Evolutionary conservation across 2,888 invertebrate genomes (phyloP).

Genomic region (Phyllotreta striolata): DNA sequence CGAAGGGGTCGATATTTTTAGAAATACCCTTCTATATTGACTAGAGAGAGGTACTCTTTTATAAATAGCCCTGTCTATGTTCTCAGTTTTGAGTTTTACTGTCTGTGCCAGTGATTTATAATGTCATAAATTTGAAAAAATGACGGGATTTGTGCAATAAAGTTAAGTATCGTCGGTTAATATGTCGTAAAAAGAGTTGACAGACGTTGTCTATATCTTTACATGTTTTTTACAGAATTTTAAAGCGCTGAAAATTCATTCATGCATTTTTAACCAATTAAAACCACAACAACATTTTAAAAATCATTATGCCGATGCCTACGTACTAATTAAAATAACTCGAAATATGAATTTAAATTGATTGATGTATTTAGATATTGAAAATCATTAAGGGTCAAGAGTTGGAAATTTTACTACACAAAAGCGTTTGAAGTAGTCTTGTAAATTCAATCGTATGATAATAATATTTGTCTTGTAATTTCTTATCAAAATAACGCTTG

Average conservation of each 20-base stretch:
- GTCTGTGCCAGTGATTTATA: conserved; percentile 46
- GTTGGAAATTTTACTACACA: too few species aligned
- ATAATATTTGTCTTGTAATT: too few species aligned
- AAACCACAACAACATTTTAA: too few species aligned
- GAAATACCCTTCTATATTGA: conserved; percentile 41
- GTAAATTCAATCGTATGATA: too few species aligned
- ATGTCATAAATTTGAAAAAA: conserved; percentile 49
- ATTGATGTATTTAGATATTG: too few species aligned
- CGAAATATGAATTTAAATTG: too few species aligned
- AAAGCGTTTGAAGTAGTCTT: too few species aligned
- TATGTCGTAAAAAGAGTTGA: conserved; percentile 40
- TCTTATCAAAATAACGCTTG: too few species aligned
- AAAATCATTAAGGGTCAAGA: too few species aligned
- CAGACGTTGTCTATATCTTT: conserved; percentile 26
- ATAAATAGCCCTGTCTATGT: conserved; percentile 43
- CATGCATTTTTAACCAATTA: too few species aligned
- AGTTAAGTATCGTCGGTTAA: conserved; percentile 50
- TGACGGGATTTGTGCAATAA: conserved; percentile 48
- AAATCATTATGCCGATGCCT: too few species aligned
- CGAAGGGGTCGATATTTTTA: conserved; percentile 34
- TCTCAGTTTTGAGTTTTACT: conserved; percentile 44
- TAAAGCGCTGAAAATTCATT: conserved; percentile 37
- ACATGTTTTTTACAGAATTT: not conserved
- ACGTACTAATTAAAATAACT: too few species aligned
- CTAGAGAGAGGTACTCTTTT: conserved; percentile 40